Percentiles rank a stretch among this genome's conserved stretches.
phyloP scores from a whole-genome alignment of 2,888 invertebrate genomes.

The Diaprepes abbreviatus region DNA sequence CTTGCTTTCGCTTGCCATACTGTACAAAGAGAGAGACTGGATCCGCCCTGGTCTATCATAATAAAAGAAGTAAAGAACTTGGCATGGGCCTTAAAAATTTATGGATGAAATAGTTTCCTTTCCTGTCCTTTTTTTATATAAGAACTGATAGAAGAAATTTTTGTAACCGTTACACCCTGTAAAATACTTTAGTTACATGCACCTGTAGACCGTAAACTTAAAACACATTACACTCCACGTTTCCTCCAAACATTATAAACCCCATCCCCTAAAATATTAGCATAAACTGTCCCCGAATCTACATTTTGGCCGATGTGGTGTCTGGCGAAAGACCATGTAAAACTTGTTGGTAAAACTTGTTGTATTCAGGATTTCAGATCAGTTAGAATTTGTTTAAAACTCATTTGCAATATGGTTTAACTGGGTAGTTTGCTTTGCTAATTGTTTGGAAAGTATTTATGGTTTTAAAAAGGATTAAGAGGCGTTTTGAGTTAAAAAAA shows the following conservation, averaged over 20 bases:
- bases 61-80: too few species aligned
- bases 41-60: too few species aligned
- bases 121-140: too few species aligned
- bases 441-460: neutral
- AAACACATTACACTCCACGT: neutral
- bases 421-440: neutral
- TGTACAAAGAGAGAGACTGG: too few species aligned
- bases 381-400: conserved; percentile 11
- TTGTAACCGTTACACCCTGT: too few species aligned
- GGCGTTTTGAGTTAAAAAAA: too few species aligned
- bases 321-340: conserved; percentile 16
- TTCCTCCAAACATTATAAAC: conserved; percentile 1
- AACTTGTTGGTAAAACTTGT: conserved; percentile 11
- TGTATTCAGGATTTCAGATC: conserved; percentile 4
- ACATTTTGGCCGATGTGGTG: conserved; percentile 1
- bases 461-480: neutral
- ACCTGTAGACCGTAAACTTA: conserved; percentile 2
- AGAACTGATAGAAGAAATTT: too few species aligned
- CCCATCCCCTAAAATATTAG: conserved; percentile 2
- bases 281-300: conserved; percentile 10
- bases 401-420: conserved; percentile 10
- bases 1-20: too few species aligned
- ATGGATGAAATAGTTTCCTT: too few species aligned
- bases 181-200: neutral
- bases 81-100: too few species aligned